phyloP scores from a whole-genome alignment of 2,113 vertebrate species.

The Aptenodytes forsteri region DNA sequence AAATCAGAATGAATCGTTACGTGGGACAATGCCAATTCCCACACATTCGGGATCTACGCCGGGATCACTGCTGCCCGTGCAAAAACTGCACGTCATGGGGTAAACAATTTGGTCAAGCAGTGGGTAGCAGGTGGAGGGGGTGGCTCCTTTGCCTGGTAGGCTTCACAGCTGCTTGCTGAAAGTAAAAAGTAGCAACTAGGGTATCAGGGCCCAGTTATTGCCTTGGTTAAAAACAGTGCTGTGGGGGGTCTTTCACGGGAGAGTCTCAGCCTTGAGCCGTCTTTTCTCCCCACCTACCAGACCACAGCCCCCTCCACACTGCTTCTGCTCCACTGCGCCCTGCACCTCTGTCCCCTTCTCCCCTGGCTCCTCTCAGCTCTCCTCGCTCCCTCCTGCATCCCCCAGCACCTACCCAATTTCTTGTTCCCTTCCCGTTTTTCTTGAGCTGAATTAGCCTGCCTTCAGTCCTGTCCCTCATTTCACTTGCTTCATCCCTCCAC shows the following conservation, averaged over 20 bases:
- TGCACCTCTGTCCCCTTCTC: not conserved
- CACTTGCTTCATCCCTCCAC: not conserved
- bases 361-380: not conserved
- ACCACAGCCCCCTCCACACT: not conserved
- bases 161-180: not conserved
- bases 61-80: not conserved
- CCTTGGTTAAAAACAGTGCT: not conserved
- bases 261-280: not conserved
- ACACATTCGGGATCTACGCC: not conserved
- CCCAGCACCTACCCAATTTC: not conserved
- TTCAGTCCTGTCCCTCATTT: not conserved
- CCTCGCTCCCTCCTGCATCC: not conserved
- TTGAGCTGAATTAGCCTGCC: not conserved
- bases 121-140: not conserved
- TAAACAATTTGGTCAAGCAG: not conserved
- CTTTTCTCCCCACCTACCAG: not conserved
- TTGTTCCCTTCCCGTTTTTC: not conserved
- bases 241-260: accelerated
- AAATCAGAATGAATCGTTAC: not conserved
- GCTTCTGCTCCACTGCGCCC: not conserved
- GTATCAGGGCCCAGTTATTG: not conserved
- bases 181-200: not conserved
- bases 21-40: not conserved
- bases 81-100: not conserved
- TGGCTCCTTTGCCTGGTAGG: not conserved